A percentile compares a stretch with the other conserved stretches of the same genome.
These are phyloP conservation scores for Anhinga rufa DNA, from an alignment of 2,113 vertebrate species.

Conservation along the genomic window DNA sequence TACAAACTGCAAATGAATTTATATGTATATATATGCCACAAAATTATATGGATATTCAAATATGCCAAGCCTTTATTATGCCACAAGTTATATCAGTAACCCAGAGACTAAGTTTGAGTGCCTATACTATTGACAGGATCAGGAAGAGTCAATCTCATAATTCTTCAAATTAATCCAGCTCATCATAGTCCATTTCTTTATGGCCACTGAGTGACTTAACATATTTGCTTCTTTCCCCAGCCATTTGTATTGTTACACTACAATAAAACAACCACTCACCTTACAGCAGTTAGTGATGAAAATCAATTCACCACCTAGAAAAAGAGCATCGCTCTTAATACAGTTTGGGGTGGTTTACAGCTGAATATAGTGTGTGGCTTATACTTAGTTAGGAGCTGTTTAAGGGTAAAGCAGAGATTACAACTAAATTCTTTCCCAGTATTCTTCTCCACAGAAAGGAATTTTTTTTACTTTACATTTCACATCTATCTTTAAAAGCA, in stretches of 20 bases:
- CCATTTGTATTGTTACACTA: background rate
- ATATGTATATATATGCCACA: background rate
- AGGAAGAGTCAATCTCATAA: background rate
- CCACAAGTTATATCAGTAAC: background rate
- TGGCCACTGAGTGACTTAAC: background rate
- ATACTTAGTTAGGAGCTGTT: background rate
- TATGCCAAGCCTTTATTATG: background rate
- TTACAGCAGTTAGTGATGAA: background rate
- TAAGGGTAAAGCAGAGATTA: background rate
- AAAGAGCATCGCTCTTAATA: background rate
- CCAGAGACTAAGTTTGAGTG: background rate
- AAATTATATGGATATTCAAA: background rate
- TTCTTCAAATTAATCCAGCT: background rate
- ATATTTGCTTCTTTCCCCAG: background rate
- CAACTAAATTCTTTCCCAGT: background rate
- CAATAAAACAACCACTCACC: background rate
- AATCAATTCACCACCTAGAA: background rate
- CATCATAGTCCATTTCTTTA: background rate
- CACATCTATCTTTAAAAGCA: background rate
- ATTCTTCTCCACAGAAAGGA: background rate
- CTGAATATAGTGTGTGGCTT: background rate
- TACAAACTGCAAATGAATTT: background rate
- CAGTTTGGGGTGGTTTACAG: background rate
- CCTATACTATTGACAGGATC: background rate
- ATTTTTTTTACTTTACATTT: background rate